A percentile compares a stretch with the other conserved stretches of the same genome.
Evolutionary conservation across 2,888 invertebrate species (phyloP).

Genomic region (Dasypogon diadema): DNA sequence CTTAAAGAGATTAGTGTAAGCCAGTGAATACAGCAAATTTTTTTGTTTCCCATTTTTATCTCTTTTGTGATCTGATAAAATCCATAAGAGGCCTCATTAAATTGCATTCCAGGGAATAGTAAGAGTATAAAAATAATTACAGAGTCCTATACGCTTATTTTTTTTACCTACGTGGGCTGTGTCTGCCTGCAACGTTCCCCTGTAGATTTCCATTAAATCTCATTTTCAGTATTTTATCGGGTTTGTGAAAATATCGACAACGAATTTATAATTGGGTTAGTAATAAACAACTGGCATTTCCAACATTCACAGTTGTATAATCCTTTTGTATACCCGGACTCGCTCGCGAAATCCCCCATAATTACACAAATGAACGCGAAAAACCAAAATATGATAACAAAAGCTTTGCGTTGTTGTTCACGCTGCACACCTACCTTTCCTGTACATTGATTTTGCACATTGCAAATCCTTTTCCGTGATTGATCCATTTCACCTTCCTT

Average conservation of each 20-base stretch:
- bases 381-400: slow-evolving; percentile 25
- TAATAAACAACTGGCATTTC: background rate
- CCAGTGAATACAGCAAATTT: too few relatives aligned
- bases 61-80: too few relatives aligned
- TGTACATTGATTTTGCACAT: background rate
- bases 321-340: background rate
- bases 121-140: background rate
- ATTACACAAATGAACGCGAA: background rate
- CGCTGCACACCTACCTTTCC: too few relatives aligned
- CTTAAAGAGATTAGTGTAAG: too few relatives aligned
- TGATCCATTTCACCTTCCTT: background rate
- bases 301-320: background rate
- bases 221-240: slow-evolving; percentile 19
- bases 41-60: too few relatives aligned
- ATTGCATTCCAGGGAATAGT: background rate
- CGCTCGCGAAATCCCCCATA: background rate
- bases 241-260: background rate
- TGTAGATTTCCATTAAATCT: slow-evolving; percentile 22
- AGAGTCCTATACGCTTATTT: background rate
- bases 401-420: background rate
- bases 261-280: background rate
- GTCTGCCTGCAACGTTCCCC: background rate
- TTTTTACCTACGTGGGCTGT: background rate
- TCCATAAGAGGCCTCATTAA: background rate
- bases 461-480: background rate